Conservation (phyloP, 2,888 invertebrate genomes). For the Baccha elongata region DNA sequence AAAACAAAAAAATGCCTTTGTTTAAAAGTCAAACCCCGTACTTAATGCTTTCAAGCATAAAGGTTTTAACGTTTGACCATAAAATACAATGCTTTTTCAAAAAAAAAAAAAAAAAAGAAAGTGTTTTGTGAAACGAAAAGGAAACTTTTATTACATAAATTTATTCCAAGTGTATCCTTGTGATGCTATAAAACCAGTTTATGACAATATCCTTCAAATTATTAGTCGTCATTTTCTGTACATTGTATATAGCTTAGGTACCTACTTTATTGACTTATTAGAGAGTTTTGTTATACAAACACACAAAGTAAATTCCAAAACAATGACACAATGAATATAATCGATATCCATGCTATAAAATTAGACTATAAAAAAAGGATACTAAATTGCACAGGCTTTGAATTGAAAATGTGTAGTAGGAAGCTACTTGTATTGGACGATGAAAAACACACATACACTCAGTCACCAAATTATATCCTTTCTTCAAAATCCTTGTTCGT, state of each 20-base stretch:
- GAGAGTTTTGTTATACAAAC: not conserved
- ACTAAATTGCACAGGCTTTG: constrained; percentile 3
- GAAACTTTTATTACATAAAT: constrained; percentile 24
- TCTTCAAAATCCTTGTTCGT: not conserved
- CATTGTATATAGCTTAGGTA: constrained; percentile 12
- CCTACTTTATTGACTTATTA: constrained; percentile 31
- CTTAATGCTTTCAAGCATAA: constrained; percentile 20
- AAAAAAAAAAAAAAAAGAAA: constrained; percentile 20
- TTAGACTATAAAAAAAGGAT: constrained; percentile 10
- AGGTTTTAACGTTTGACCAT: constrained; percentile 28
- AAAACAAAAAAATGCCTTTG: constrained; percentile 13
- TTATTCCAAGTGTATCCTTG: constrained; percentile 12
- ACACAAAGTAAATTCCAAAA: constrained; percentile 22
- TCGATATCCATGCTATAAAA: constrained; percentile 25
- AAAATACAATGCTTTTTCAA: constrained; percentile 17
- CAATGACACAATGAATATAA: constrained; percentile 25
- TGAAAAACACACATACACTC: constrained; percentile 1
- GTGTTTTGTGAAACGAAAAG: constrained; percentile 20
- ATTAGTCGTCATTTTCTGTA: constrained; percentile 2
- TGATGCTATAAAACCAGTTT: constrained; percentile 15
- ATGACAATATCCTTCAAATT: constrained; percentile 26
- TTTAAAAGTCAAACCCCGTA: constrained; percentile 29
- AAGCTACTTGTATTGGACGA: constrained; percentile 9
- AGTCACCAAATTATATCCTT: not conserved
- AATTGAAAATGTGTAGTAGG: no score